Conservation (phyloP, 2,113 vertebrate genomes). For the Prochilodus magdalenae region DNA sequence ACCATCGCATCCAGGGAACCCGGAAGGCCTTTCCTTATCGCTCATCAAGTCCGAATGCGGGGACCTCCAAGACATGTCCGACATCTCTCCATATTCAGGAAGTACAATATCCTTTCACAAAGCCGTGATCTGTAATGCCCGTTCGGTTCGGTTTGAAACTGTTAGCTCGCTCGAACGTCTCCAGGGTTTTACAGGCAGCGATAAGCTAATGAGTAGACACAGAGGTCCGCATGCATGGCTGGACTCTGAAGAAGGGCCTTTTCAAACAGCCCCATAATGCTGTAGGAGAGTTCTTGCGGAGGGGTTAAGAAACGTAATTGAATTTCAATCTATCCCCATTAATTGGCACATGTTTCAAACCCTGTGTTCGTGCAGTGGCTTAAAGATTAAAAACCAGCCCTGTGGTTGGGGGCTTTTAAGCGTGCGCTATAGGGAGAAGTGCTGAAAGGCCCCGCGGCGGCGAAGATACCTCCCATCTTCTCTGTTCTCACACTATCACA, state of each 20-base stretch:
- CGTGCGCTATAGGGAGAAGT: conserved; percentile 68
- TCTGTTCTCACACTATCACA: conserved; percentile 66
- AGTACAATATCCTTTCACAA: conserved; percentile 97
- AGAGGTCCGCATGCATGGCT: neutral
- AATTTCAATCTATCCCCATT: conserved; percentile 73
- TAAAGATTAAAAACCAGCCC: conserved; percentile 75
- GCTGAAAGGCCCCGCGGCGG: conserved; percentile 63
- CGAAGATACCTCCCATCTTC: conserved; percentile 64
- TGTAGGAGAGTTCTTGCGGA: conserved; percentile 33
- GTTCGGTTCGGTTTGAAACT: neutral
- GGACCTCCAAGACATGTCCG: conserved; percentile 96
- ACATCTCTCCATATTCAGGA: conserved; percentile 97
- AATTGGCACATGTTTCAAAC: conserved; percentile 66
- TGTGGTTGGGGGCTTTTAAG: conserved; percentile 73
- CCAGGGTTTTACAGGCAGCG: neutral
- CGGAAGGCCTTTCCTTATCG: conserved; percentile 92
- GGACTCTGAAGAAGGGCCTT: neutral
- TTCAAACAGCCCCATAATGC: conserved; percentile 7
- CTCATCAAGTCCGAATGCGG: conserved; percentile 99
- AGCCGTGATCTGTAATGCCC: neutral
- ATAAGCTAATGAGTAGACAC: neutral
- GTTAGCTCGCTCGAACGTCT: neutral
- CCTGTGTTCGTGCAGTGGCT: conserved; percentile 64
- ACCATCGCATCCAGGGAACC: conserved; percentile 88
- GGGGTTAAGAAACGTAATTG: conserved; percentile 51